Evolutionary conservation across 2,888 invertebrate genomes (phyloP).

Genomic region (Leucophenga maculata): DNA sequence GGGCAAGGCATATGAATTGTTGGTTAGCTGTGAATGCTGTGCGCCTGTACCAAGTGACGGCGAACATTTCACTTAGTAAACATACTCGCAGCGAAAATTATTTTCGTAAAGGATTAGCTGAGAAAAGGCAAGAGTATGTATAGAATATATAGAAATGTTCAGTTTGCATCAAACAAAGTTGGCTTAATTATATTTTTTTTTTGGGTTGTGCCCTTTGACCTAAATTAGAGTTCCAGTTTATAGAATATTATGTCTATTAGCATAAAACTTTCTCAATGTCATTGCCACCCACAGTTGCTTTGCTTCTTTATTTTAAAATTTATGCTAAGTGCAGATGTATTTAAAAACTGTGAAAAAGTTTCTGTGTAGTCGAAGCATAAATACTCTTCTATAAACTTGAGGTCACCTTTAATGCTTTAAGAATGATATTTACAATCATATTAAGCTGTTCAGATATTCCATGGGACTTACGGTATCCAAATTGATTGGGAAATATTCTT

Average conservation of each 20-base stretch:
- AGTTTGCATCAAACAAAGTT: not conserved
- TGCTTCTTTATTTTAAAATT: not conserved
- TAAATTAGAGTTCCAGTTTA: constrained; percentile 34
- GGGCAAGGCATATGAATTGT: not conserved
- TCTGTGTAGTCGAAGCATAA: too few relatives aligned
- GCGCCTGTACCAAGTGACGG: constrained; percentile 60
- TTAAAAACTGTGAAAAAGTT: too few relatives aligned
- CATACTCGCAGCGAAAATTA: constrained; percentile 22
- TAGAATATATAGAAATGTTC: not conserved
- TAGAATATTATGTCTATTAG: not conserved
- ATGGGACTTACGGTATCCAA: too few relatives aligned
- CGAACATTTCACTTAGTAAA: constrained; percentile 44
- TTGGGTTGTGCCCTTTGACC: constrained; percentile 50
- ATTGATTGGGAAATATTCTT: too few relatives aligned
- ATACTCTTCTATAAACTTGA: too few relatives aligned
- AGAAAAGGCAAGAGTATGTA: constrained; percentile 8
- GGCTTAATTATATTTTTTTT: constrained; percentile 57
- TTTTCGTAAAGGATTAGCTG: constrained; percentile 31
- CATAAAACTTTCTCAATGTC: not conserved
- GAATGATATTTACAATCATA: too few relatives aligned
- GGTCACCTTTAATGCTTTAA: too few relatives aligned
- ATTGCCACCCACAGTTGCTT: constrained; percentile 12
- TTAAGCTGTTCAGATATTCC: too few relatives aligned
- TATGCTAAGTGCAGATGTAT: too few relatives aligned
- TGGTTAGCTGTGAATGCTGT: constrained; percentile 41